Conservation (phyloP, 2,888 invertebrate species). For the Venusia cambrica region DNA sequence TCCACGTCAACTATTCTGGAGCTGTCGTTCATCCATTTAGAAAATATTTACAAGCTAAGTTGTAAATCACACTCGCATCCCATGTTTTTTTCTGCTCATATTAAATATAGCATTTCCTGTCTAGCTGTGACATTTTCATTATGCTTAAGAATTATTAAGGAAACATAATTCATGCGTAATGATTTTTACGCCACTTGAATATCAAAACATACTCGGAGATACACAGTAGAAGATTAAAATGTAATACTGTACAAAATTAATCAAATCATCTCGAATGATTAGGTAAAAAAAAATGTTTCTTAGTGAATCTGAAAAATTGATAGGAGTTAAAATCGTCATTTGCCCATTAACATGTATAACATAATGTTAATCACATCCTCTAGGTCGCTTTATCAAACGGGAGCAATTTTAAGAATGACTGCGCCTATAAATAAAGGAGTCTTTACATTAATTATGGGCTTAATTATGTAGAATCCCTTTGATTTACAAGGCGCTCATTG, state of each 20-base stretch:
- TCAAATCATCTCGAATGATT: slow-evolving; percentile 14
- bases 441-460: slow-evolving; percentile 80
- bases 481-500: slow-evolving; percentile 78
- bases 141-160: slow-evolving; percentile 52
- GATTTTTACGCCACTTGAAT: slow-evolving; percentile 42
- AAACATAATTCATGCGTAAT: slow-evolving; percentile 60
- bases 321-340: slow-evolving; percentile 43
- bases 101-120: slow-evolving; percentile 62
- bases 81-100: slow-evolving; percentile 46
- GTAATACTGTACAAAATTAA: slow-evolving; percentile 26
- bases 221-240: slow-evolving; percentile 36
- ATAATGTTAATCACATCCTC: slow-evolving; percentile 71
- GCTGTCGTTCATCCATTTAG: slow-evolving; percentile 55
- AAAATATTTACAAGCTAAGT: slow-evolving; percentile 53
- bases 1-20: slow-evolving; percentile 46
- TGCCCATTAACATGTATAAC: slow-evolving; percentile 62
- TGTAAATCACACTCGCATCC: slow-evolving; percentile 58
- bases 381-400: slow-evolving; percentile 65
- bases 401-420: slow-evolving; percentile 76
- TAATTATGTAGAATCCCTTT: slow-evolving; percentile 80
- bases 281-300: not conserved
- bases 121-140: slow-evolving; percentile 55
- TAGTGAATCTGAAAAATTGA: slow-evolving; percentile 17
- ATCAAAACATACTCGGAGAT: slow-evolving; percentile 40
- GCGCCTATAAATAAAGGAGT: slow-evolving; percentile 74